Base-by-base conservation (phyloP, 1,140 invertebrate genomes). In the Bombus pascuorum region DNA sequence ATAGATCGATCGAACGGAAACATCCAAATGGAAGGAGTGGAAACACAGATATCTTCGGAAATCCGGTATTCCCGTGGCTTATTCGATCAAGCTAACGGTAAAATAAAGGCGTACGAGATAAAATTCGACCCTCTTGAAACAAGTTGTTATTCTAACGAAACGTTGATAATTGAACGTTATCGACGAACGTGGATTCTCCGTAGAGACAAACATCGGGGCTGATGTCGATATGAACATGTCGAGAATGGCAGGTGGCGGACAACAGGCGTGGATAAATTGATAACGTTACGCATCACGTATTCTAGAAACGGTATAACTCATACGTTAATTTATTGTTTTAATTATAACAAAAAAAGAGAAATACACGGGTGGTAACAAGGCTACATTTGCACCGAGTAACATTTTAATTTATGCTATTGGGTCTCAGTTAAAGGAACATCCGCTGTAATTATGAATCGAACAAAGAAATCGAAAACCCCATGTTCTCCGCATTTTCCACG, bases 371-470 rank as follows among this genome's bases (percentile, higher is more conserved):
- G 62, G 34, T 34, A 53, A 53, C 15, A 18, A 47, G 47, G 62
- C 22, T 34, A 34, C 22, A 44, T 65, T 53, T 15, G 32, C 28
- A 15, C 22, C 72, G 32, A 34, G 74, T 65, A 83, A 83, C 59
- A 77, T 77, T 83, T 83, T 77, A 68, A 77, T 77, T 83, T 77
- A 70, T 65, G n/a, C 74, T 70, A 77, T 77, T 77, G 73, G 47
- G 37, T 59, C 73, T 57, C 44, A 83, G 34, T 83, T 83, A 71
- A 83, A 77, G 47, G n/a, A 74, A 65, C 37, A n/a, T 37, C n/a
- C n/a, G 15, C 28, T 65, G 37, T 78, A 77, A 83, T 78, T 83
- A 70, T 65, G 65, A 78, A 66, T 71, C 65, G 73, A 37, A 57
- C 25, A 18, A 37, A 57, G 74, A 59, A 59, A 78, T 71, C 44